Evolutionary conservation across 2,888 invertebrate genomes (phyloP), one percentile per base, ranked within the genome.

Genomic region (Resseliella maxima): DNA sequence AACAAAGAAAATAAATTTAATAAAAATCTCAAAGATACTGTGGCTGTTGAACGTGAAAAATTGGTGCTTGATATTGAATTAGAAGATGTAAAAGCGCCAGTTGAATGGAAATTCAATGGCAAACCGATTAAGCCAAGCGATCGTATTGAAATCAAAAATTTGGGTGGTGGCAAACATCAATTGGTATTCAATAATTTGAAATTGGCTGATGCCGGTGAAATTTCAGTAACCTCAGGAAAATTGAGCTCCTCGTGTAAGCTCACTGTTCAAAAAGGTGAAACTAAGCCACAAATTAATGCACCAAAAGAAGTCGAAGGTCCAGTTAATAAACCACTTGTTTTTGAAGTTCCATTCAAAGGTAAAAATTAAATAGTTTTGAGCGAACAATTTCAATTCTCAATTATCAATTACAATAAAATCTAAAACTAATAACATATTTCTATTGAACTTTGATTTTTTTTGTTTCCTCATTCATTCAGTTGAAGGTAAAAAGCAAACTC

Each of bases 1-100:
- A 98, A 98, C 92, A 98, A 99, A 92, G 95, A 97, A 90, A 99
- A 99, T 92, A 96, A 98, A 90, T 99, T 99, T 93, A 97, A 98
- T 91, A 98, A 99, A 92, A 98, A 97, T 92, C 94, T 99, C 87
- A 97, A 98, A 92, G 98, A 99, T 91, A 96, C 96, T 45, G 96
- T 95, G 89, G 96, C 95, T 87, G 93, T 98, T 88, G 99, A 99
- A 92, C 94, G 98, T 89, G 98, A 99, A 89, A 97, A 96, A 90
- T 93, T 98, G 31, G 95, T 98, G 21, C 92, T 99, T 27, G 98
- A 98, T 90, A 94, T 98, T 87, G 98, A 99, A 91, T 93, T 99
- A 54, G 96, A 97, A 91, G 98, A 98, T 90, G 97, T 98, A 91
- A 98, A 98, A 31, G 98, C 98, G 0, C 96, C 98, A 85, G 96